Conservation (phyloP, 2,113 vertebrate species). For the Kryptolebias marmoratus region DNA sequence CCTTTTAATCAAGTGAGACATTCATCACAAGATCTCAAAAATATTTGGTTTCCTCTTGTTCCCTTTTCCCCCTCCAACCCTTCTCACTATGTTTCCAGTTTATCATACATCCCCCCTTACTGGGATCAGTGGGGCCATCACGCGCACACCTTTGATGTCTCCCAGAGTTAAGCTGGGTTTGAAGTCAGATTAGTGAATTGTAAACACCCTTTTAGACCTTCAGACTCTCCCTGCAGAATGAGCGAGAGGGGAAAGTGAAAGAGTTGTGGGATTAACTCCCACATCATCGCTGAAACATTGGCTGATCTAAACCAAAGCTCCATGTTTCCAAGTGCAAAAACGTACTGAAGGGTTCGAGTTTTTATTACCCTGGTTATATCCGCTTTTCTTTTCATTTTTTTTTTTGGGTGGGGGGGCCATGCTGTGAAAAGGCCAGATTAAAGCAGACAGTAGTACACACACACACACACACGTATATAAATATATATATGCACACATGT, state of each 20-base stretch:
- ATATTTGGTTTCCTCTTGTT: conserved; percentile 65
- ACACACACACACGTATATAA: conserved; percentile 19
- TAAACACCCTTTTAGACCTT: conserved; percentile 80
- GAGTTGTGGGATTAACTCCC: conserved; percentile 72
- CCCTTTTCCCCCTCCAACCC: conserved; percentile 27
- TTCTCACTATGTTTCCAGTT: conserved; percentile 72
- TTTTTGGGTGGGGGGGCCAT: conserved; percentile 16
- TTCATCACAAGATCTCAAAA: conserved; percentile 75
- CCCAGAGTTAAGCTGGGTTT: conserved; percentile 80
- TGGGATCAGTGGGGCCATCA: conserved; percentile 81
- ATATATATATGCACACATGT: conserved; percentile 57
- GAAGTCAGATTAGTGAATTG: conserved; percentile 81
- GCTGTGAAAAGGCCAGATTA: conserved; percentile 47
- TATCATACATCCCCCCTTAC: conserved; percentile 76
- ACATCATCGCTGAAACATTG: conserved; percentile 67
- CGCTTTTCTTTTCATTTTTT: conserved; percentile 38
- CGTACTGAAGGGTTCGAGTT: conserved; percentile 39
- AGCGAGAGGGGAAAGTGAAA: conserved; percentile 65
- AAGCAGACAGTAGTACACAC: conserved; percentile 53
- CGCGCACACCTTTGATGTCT: conserved; percentile 82
- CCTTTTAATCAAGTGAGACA: conserved; percentile 58
- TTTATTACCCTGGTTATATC: conserved; percentile 30
- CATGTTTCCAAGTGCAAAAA: conserved; percentile 40
- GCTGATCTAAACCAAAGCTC: conserved; percentile 36
- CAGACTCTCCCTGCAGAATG: conserved; percentile 69